These are phyloP conservation scores for Crocidura indochinensis DNA, from an alignment of 2,797 vertebrate genomes.

Conservation along the genomic window DNA sequence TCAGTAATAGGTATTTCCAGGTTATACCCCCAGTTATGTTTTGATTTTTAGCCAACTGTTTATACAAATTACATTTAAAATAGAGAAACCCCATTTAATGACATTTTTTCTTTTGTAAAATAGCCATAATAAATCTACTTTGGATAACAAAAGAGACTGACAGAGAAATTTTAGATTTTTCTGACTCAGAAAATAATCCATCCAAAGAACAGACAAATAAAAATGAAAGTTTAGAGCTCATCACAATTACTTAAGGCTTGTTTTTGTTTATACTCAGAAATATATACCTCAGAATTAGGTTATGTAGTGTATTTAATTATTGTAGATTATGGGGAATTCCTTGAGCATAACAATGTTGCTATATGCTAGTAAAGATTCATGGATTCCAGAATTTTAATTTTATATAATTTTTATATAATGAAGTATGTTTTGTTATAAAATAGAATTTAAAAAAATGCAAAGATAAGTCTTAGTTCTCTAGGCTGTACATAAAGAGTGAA, in stretches of 20 bases:
- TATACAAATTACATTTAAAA: not conserved
- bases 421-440: constrained; percentile 8
- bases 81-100: constrained; percentile 37
- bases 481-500: not conserved
- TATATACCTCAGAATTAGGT: not conserved
- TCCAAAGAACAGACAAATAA: not conserved
- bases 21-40: constrained; percentile 29
- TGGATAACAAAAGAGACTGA: not conserved
- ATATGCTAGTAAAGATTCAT: constrained; percentile 24
- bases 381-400: constrained; percentile 48
- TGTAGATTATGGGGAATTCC: not conserved
- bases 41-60: constrained; percentile 31
- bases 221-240: not conserved
- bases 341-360: not conserved
- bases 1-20: constrained; percentile 16
- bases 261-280: not conserved
- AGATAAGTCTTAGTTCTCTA: not conserved
- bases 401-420: not conserved
- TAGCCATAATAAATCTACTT: not conserved
- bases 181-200: not conserved
- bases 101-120: constrained; percentile 27
- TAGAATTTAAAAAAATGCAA: too few relatives aligned
- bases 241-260: not conserved
- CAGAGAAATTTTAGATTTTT: constrained; percentile 52
- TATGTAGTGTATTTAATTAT: not conserved